Base-by-base conservation (phyloP, 1,140 invertebrate genomes). In the Anastrepha obliqua region DNA sequence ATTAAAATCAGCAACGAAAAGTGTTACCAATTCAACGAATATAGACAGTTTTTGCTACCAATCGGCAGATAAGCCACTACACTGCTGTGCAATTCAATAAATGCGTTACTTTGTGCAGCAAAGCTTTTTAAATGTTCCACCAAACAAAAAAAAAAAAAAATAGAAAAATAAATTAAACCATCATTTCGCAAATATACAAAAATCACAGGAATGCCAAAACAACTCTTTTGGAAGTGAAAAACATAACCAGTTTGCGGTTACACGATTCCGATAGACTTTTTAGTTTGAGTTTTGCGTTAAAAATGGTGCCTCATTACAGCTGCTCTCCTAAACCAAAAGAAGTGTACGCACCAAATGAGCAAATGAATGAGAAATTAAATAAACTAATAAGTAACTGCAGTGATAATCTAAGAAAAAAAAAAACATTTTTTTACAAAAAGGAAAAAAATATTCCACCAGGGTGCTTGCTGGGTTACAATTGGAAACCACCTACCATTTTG, bases 221-320 rank as follows among this genome's bases (percentile, higher is more conserved):
- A 47, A 74, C 42, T 17, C 39, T 47, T 74, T 74, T 74, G 67
- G 67, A n/a, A 74, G 17, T 47, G 2, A 39, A 67, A 67, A 20
- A 42, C 42, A 13, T 17, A 47, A 74, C 67, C 67, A 47, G 67
- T 74, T 74, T 74, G 67, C 6, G 39, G 42, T 74, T 74, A 74
- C 42, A 74, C 67, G 67, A 74, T 74, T 39, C 6, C 17, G 44
- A n/a, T 74, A 5, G 44, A 8, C 6, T 4, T 47, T 74, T 74
- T 47, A 15, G 39, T 74, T 74, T 44, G 42, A 47, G 13, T 42
- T 1, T 7, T 42, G 13, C 2, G 39, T 42, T 70, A 39, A 70
- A 70, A 70, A 74, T 74, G 67, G 67, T 74, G 17, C 6, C 67
- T 74, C 67, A 74, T 74, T 74, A 74, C 42, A n/a, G 67, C 67